Base-by-base conservation (phyloP, 1,140 invertebrate genomes). In the Lerema accius region DNA sequence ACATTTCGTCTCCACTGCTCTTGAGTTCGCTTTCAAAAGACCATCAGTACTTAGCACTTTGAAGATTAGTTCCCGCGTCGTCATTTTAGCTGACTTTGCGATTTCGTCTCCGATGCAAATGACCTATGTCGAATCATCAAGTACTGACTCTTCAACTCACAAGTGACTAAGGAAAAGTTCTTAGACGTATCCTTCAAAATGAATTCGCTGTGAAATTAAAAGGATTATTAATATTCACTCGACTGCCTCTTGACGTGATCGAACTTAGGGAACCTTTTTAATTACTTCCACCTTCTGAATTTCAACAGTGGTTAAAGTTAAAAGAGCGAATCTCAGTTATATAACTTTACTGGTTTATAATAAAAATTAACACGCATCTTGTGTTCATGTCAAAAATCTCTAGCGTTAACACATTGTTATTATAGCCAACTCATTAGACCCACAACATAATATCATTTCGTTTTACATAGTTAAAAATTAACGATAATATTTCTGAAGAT, bases 71-170 rank as follows among this genome's bases (percentile, higher is more conserved):
- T 76, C 73, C 69, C 67, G 71, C 76, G 67, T 72, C 65, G 53
- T 62, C 67, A 65, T 76, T 72, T 73, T 73, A 71, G 80, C 78
- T 75, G 76, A 77, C 65, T 74, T 63, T 51, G 67, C 71, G 65
- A 55, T 63, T 50, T 58, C 80, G 80, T 77, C 80, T 82, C 58
- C 64, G 58, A 82, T 82, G 80, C 80, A 82, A 82, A 82, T 82
- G 74, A 69, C 65, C 63, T 45, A 39, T 15, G 51, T 45, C 53
- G 66, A 73, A 74, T 80, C 75, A 78, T 74, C 69, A 58, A 72
- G 71, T 14, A 45, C 65, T 66, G 35, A 3, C 15, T 58, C 35
- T 59, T 32, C 46, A 43, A 35, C 26, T 17, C 42, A 19, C 42
- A 55, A 55, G 51, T 55, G 51, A 43, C 51, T 43, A 26, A 23